These are phyloP conservation scores for Campylomormyrus tamandua DNA, from an alignment of 2,113 vertebrate species.

Conservation along the genomic window DNA sequence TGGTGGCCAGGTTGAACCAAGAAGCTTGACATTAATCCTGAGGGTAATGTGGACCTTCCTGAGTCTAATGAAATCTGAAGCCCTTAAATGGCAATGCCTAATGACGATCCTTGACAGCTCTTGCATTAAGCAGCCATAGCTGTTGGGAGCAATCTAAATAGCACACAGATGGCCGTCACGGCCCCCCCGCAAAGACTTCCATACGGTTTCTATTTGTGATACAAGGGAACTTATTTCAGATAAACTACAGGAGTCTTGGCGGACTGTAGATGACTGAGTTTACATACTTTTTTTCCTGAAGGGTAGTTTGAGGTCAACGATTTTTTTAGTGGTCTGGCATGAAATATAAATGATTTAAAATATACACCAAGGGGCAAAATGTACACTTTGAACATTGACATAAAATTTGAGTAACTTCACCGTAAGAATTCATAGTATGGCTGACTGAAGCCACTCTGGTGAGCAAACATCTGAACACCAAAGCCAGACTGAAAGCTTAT, in stretches of 20 bases:
- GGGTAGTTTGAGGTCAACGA: neutral
- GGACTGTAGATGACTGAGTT: neutral
- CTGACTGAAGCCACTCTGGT: neutral
- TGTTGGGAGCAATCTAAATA: slow-evolving; percentile 58
- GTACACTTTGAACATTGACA: neutral
- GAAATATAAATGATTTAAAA: neutral
- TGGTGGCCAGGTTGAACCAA: slow-evolving; percentile 44
- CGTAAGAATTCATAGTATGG: neutral
- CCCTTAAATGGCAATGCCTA: slow-evolving; percentile 61
- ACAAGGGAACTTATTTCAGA: slow-evolving; percentile 31
- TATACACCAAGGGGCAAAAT: neutral
- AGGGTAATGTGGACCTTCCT: slow-evolving; percentile 66
- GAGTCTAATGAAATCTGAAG: slow-evolving; percentile 68
- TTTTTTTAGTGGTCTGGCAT: neutral
- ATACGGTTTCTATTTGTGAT: slow-evolving; percentile 43
- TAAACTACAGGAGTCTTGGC: slow-evolving; percentile 18
- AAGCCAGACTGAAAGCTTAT: neutral
- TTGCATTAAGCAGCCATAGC: slow-evolving; percentile 64
- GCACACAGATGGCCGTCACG: slow-evolving; percentile 63
- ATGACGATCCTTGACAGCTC: slow-evolving; percentile 61
- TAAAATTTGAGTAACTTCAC: neutral
- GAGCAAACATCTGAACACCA: neutral
- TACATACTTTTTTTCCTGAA: neutral
- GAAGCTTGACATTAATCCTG: slow-evolving; percentile 67
- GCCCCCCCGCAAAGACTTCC: slow-evolving; percentile 36